Evolutionary conservation across 2,113 vertebrate genomes (phyloP).

Genomic region (Nannobrachium achirus): DNA sequence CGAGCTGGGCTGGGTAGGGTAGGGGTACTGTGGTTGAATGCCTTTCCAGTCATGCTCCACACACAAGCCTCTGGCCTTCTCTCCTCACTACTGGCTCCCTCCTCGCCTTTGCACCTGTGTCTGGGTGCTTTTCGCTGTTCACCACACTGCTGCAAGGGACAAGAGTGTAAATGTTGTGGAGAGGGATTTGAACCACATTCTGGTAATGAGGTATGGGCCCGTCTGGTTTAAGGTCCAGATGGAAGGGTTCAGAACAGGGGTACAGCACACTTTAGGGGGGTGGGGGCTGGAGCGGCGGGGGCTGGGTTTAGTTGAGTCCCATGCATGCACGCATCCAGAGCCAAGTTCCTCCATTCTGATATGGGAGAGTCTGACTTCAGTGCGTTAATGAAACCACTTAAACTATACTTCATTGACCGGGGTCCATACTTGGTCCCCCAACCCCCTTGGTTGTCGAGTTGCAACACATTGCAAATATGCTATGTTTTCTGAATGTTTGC

Average conservation of each 20-base stretch:
- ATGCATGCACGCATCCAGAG: neutral
- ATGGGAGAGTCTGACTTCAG: slow-evolving; percentile 15
- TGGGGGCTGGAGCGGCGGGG: no score
- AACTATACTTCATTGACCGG: no score
- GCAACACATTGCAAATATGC: no score
- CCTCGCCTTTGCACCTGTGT: slow-evolving; percentile 72
- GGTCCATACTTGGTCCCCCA: no score
- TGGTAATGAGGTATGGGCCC: slow-evolving; percentile 72
- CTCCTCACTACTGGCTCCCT: slow-evolving; percentile 67
- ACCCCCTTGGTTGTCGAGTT: no score
- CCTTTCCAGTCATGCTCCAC: slow-evolving; percentile 76
- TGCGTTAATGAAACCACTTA: neutral
- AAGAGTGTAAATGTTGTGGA: slow-evolving; percentile 75
- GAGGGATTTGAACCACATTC: slow-evolving; percentile 72
- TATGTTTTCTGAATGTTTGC: no score
- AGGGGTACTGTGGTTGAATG: slow-evolving; percentile 76
- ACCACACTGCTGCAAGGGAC: slow-evolving; percentile 70
- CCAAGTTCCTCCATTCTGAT: slow-evolving; percentile 29
- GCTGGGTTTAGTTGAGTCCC: neutral
- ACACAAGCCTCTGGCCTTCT: slow-evolving; percentile 73
- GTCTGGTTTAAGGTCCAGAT: slow-evolving; percentile 72
- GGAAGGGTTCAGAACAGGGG: slow-evolving; percentile 56
- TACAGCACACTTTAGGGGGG: neutral
- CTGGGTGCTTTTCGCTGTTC: slow-evolving; percentile 58
- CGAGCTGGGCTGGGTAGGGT: slow-evolving; percentile 46